Evolutionary conservation across 2,797 vertebrate species (phyloP).

Genomic region (Melanotaenia boesemani): DNA sequence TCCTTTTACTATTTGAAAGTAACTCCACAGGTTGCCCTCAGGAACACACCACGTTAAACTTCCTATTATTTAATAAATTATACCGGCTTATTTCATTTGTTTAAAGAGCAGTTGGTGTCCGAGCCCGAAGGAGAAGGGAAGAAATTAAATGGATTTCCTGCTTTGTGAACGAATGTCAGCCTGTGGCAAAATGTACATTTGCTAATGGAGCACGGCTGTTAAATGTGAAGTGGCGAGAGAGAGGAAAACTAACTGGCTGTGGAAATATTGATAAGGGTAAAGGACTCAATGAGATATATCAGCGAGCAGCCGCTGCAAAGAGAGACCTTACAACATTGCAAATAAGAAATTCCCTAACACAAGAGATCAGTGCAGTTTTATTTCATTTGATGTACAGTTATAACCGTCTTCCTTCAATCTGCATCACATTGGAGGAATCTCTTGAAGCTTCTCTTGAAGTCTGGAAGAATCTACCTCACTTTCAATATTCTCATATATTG

Average conservation of each 20-base stretch:
- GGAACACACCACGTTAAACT: slow-evolving; percentile 45
- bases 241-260: slow-evolving; percentile 70
- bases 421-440: not conserved
- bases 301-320: slow-evolving; percentile 22
- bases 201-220: slow-evolving; percentile 77
- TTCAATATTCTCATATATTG: too few relatives aligned
- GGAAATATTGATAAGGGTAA: slow-evolving; percentile 73
- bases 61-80: slow-evolving; percentile 69
- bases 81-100: slow-evolving; percentile 65
- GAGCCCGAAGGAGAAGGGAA: slow-evolving; percentile 63
- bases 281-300: slow-evolving; percentile 55
- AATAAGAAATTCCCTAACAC: slow-evolving; percentile 25
- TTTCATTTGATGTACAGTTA: slow-evolving; percentile 5
- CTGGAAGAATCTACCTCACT: too few relatives aligned
- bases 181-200: slow-evolving; percentile 76
- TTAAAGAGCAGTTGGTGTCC: slow-evolving; percentile 69
- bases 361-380: slow-evolving; percentile 6
- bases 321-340: slow-evolving; percentile 36
- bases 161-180: slow-evolving; percentile 68
- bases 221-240: slow-evolving; percentile 70
- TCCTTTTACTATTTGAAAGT: slow-evolving; percentile 12
- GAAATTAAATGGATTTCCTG: slow-evolving; percentile 72
- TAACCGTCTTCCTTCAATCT: not conserved
- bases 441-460: not conserved
- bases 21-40: slow-evolving; percentile 41